Percentiles rank a stretch among this genome's conserved stretches.
Conservation (phyloP, 2,888 invertebrate species). For the Nephrotoma appendiculata region DNA sequence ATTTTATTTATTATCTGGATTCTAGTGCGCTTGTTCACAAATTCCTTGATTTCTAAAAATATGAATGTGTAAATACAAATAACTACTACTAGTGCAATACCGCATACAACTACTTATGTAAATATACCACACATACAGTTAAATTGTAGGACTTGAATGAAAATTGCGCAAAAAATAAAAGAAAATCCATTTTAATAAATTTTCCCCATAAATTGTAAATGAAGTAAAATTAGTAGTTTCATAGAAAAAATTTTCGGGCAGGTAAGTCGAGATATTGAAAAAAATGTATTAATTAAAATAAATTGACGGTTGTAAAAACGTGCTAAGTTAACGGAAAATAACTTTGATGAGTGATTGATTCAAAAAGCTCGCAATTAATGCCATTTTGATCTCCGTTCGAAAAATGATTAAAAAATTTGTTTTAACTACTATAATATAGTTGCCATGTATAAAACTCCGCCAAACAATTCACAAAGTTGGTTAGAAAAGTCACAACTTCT, state of each 20-base stretch:
- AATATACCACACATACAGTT: neutral
- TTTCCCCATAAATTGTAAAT: neutral
- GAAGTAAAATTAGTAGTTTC: neutral
- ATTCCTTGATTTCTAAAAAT: neutral
- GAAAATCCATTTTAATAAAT: neutral
- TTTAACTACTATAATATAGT: too few relatives aligned
- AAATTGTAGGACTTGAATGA: neutral
- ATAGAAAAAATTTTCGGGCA: neutral
- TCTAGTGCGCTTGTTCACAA: neutral
- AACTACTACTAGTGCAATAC: neutral
- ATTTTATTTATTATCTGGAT: neutral
- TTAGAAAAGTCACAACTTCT: too few relatives aligned
- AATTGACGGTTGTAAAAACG: too few relatives aligned
- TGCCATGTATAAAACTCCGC: too few relatives aligned
- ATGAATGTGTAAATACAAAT: neutral
- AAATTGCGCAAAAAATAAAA: neutral
- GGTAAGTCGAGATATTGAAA: too few relatives aligned
- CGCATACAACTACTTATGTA: neutral
- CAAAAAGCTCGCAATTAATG: too few relatives aligned
- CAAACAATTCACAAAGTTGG: too few relatives aligned
- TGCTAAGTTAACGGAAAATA: too few relatives aligned
- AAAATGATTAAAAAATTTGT: too few relatives aligned
- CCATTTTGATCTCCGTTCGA: too few relatives aligned
- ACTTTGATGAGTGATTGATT: too few relatives aligned
- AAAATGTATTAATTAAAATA: too few relatives aligned